Base-by-base conservation (phyloP, 2,888 invertebrate species). In the Eremobia ochroleuca region DNA sequence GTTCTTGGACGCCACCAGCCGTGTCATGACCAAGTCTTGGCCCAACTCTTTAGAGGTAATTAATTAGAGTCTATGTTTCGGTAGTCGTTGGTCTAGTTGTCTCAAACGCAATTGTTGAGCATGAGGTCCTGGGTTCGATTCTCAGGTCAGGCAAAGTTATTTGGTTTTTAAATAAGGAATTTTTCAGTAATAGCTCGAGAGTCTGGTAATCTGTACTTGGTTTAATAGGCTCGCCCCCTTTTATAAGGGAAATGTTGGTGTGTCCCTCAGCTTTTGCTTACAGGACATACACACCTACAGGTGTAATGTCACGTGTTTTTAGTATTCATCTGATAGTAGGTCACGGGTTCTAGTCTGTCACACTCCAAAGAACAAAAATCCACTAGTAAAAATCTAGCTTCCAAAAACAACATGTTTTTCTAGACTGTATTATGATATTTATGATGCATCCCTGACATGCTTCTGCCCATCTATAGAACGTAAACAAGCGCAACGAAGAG, bases 401-500 rank as follows among this genome's bases (percentile, higher is more conserved):
- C 58, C 3, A 25, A 18, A 18, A 34, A n/a, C 18, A n/a, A 15
- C 25, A 34, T 67, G 1, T 4, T n/a, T 52, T 55, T 67, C 9
- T 55, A 67, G 25, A 15, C 25, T 55, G 9, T 5, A 68, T 5
- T 67, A 34, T 11, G 34, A 59, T 61, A 25, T 9, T 5, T 67
- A 34, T 11, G 34, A 59, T 61, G 28, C 13, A 31, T 18, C 18
- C 28, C 15, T 28, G 18, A 25, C 13, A 15, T 59, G 13, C 46
- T 0, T 67, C 11, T 79, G 4, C 46, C 9, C 40, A 21, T 46
- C 37, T 76, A 9, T 43, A 96, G 96, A 97, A 97, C 73, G 95
- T 96, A 8, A 96, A 95, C 91, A 95, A 94, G 81, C 96, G 96
- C 58, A 96, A 93, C 82, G 96, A 96, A 73, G 96, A 96, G 80